Conservation (phyloP, 1,140 invertebrate species). For the Drosophila persimilis region DNA sequence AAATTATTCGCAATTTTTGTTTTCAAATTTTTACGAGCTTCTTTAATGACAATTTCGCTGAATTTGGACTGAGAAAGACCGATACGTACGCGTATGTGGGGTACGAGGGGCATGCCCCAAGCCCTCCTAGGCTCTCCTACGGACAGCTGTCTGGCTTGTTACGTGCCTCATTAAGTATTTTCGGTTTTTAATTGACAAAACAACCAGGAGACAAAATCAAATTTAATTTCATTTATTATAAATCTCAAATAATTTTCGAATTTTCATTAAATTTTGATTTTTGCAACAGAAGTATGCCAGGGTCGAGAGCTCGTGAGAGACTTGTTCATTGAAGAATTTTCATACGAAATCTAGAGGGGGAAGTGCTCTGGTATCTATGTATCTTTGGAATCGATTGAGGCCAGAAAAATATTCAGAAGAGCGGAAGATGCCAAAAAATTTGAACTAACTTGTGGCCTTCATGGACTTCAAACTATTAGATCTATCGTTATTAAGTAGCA, state of each 20-base stretch:
- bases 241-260: constrained; percentile 38
- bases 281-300: constrained; percentile 12
- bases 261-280: constrained; percentile 35
- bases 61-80: constrained; percentile 40
- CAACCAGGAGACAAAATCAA: constrained; percentile 23
- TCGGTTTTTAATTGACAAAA: constrained; percentile 74
- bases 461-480: no score
- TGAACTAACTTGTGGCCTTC: no score
- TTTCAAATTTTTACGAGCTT: constrained; percentile 64
- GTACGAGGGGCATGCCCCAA: background rate
- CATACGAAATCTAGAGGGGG: no score
- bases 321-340: constrained; percentile 5
- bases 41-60: constrained; percentile 73
- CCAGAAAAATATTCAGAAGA: no score
- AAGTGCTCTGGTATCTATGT: background rate
- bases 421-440: no score
- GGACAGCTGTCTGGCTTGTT: constrained; percentile 51
- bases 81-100: background rate
- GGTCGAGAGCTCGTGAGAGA: constrained; percentile 14
- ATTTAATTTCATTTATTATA: constrained; percentile 38
- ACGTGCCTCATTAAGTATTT: constrained; percentile 78
- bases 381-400: background rate
- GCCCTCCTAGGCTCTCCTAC: background rate
- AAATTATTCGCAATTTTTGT: constrained; percentile 45
- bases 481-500: no score